Evolutionary conservation across 2,113 vertebrate genomes (phyloP).

Genomic region (Thoracochromis brauschi): DNA sequence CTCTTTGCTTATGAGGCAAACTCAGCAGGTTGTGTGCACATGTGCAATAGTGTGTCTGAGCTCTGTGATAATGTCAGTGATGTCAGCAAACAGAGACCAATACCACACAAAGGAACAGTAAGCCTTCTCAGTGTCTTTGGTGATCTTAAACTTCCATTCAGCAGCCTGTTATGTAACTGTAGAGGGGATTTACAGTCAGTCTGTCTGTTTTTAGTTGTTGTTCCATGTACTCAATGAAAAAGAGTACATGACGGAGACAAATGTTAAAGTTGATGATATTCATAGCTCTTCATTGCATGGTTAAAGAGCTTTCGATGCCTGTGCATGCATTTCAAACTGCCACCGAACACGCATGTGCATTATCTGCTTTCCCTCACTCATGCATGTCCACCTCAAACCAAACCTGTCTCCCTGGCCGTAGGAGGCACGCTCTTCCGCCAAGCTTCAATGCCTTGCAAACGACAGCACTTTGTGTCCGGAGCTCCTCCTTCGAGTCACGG

Average conservation of each 20-base stretch:
- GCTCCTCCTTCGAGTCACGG: constrained; percentile 34
- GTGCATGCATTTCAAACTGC: neutral
- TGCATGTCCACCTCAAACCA: constrained; percentile 12
- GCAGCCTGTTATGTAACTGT: constrained; percentile 20
- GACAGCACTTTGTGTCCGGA: constrained; percentile 70
- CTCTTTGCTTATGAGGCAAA: constrained; percentile 28
- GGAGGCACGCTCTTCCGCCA: constrained; percentile 77
- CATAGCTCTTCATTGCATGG: neutral
- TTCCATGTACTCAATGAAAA: neutral
- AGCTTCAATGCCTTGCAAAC: constrained; percentile 64
- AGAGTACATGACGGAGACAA: neutral
- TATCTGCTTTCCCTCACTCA: neutral
- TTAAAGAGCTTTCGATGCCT: neutral
- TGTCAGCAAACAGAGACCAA: constrained; percentile 35
- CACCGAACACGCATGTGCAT: neutral
- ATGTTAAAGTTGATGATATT: neutral
- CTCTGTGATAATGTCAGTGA: constrained; percentile 33
- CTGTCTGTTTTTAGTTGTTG: neutral
- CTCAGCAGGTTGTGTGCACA: constrained; percentile 8
- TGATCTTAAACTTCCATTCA: constrained; percentile 29
- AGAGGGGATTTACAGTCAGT: neutral
- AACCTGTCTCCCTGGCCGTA: constrained; percentile 62
- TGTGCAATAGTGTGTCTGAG: neutral
- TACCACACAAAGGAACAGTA: constrained; percentile 23
- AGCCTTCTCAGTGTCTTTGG: constrained; percentile 25